phyloP scores from a whole-genome alignment of 2,797 vertebrate genomes.

The Hylomyscus alleni region DNA sequence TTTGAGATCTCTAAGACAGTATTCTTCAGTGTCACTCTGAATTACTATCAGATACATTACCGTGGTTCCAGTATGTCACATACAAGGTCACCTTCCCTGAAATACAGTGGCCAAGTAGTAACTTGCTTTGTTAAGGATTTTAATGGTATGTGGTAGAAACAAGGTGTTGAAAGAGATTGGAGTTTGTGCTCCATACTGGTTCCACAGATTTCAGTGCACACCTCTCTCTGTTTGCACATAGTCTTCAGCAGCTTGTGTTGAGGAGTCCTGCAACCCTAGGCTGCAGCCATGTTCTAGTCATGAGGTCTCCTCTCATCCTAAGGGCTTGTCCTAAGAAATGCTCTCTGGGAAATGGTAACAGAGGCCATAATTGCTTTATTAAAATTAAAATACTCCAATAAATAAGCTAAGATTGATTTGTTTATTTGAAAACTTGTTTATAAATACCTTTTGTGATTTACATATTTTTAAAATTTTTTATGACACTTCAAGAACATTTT shows the following conservation, averaged over 20 bases:
- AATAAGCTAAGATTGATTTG: not conserved
- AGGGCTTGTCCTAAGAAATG: not conserved
- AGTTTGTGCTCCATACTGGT: not conserved
- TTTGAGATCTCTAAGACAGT: not conserved
- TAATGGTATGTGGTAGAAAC: not conserved
- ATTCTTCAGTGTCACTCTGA: not conserved
- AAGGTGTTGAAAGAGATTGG: conserved; percentile 10
- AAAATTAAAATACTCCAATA: conserved; percentile 16
- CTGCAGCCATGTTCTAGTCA: not conserved
- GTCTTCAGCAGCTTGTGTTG: not conserved
- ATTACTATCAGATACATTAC: not conserved
- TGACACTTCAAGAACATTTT: conserved; percentile 33
- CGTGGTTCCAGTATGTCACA: not conserved
- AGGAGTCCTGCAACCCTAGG: not conserved
- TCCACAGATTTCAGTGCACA: not conserved
- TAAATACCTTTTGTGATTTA: conserved; percentile 14
- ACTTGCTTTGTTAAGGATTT: not conserved
- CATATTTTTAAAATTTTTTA: not conserved
- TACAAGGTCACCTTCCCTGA: not conserved
- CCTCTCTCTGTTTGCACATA: not conserved
- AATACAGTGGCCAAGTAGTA: not conserved
- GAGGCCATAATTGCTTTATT: not conserved
- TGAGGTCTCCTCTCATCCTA: not conserved
- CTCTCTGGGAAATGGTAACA: not conserved
- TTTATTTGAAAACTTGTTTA: not conserved